Evolutionary conservation across 2,113 vertebrate species (phyloP).

Genomic region (Leptobrachium leishanense): DNA sequence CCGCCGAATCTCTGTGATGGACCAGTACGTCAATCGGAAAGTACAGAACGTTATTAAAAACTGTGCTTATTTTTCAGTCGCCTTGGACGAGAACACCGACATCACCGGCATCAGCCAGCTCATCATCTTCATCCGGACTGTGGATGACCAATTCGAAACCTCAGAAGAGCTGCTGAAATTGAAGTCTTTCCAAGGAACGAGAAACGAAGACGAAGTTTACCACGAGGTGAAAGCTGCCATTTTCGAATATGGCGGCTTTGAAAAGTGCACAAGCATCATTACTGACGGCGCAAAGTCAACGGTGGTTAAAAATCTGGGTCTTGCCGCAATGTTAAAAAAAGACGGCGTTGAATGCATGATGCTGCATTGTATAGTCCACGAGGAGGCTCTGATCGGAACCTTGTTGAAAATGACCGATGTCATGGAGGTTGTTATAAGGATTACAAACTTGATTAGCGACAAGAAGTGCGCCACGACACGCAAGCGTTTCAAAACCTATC

Average conservation of each 20-base stretch:
- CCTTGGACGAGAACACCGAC: constrained; percentile 27
- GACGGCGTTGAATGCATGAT: constrained; percentile 23
- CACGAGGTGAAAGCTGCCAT: constrained; percentile 10
- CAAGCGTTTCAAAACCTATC: constrained; percentile 16
- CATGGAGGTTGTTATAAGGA: constrained; percentile 37
- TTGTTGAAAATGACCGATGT: constrained; percentile 33
- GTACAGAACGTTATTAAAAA: constrained; percentile 30
- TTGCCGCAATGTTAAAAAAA: constrained; percentile 10
- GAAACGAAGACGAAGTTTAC: constrained; percentile 6
- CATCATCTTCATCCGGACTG: constrained; percentile 14
- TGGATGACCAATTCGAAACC: constrained; percentile 27
- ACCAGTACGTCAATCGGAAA: constrained; percentile 40
- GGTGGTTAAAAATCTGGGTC: background rate
- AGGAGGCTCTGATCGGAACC: constrained; percentile 21
- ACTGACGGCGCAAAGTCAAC: constrained; percentile 22
- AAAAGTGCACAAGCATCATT: constrained; percentile 19
- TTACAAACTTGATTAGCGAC: constrained; percentile 34
- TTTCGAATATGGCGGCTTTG: constrained; percentile 17
- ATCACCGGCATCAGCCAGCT: constrained; percentile 24
- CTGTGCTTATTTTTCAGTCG: constrained; percentile 37
- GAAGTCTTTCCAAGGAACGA: background rate
- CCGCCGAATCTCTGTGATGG: constrained; percentile 41
- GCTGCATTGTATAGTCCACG: constrained; percentile 32
- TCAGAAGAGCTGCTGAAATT: constrained; percentile 37
- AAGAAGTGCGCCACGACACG: constrained; percentile 12